phyloP scores from a whole-genome alignment of 2,888 invertebrate species.

The Campoplex capitator region DNA sequence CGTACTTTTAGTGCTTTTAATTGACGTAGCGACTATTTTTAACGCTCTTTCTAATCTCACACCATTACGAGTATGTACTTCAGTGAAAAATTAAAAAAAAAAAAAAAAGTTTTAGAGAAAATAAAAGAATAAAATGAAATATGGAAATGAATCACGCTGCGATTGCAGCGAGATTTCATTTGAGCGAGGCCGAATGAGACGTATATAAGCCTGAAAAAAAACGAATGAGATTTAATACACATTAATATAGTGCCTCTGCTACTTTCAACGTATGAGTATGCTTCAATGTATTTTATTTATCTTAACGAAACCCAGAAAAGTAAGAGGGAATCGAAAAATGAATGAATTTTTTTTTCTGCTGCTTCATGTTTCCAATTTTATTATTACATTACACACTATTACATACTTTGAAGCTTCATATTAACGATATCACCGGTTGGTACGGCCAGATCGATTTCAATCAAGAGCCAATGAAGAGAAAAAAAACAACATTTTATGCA shows the following conservation, averaged over 20 bases:
- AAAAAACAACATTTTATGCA: not conserved
- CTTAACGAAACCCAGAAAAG: conserved; percentile 34
- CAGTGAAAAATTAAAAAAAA: not conserved
- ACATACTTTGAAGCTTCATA: not conserved
- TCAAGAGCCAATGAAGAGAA: not conserved
- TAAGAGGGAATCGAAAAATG: conserved; percentile 11
- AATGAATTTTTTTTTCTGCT: not conserved
- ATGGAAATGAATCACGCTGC: not conserved
- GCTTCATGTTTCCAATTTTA: no score
- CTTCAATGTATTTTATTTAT: conserved; percentile 26
- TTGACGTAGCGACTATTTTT: not conserved
- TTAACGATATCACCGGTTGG: not conserved
- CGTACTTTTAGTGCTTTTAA: not conserved
- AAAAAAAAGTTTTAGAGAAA: not conserved
- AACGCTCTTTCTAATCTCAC: not conserved
- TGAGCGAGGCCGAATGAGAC: not conserved
- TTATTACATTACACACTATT: not conserved
- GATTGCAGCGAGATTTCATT: not conserved
- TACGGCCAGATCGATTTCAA: not conserved
- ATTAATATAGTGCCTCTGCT: not conserved
- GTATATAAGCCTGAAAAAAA: not conserved
- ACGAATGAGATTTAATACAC: not conserved
- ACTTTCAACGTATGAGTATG: not conserved
- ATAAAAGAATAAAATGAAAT: not conserved
- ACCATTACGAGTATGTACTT: not conserved